A percentile compares a stretch with the other conserved stretches of the same genome.
Evolutionary conservation across 2,113 vertebrate species (phyloP).

Genomic region (pig (Sus scrofa)): DNA sequence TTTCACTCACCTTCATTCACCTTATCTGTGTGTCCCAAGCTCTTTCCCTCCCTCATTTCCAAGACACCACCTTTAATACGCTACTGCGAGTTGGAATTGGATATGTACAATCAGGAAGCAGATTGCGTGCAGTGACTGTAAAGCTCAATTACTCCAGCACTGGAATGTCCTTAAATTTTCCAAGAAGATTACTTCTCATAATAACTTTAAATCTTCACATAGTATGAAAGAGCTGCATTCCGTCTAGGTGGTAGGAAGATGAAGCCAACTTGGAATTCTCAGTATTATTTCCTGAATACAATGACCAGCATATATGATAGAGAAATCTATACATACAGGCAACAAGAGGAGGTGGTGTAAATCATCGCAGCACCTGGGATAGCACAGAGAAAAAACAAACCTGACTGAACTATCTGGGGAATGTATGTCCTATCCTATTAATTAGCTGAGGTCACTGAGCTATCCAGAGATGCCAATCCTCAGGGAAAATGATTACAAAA

Average conservation of each 20-base stretch:
- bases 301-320: not conserved
- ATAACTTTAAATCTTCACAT: not conserved
- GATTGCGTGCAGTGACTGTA: not conserved
- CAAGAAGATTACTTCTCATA: not conserved
- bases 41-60: not conserved
- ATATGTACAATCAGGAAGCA: not conserved
- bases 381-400: not conserved
- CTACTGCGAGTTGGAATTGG: rapidly evolving
- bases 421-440: not conserved
- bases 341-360: not conserved
- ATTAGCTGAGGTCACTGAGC: not conserved
- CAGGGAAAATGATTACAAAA: not conserved
- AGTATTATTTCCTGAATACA: not conserved
- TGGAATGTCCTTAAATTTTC: not conserved
- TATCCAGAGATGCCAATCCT: not conserved
- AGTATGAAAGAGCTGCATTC: not conserved
- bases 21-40: not conserved
- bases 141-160: not conserved
- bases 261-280: not conserved
- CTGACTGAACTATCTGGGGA: not conserved
- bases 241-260: not conserved
- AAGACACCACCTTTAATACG: not conserved
- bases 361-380: not conserved
- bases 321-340: not conserved
- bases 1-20: not conserved